Conservation (phyloP, 2,888 invertebrate species). For the Silvanus unidentatus region DNA sequence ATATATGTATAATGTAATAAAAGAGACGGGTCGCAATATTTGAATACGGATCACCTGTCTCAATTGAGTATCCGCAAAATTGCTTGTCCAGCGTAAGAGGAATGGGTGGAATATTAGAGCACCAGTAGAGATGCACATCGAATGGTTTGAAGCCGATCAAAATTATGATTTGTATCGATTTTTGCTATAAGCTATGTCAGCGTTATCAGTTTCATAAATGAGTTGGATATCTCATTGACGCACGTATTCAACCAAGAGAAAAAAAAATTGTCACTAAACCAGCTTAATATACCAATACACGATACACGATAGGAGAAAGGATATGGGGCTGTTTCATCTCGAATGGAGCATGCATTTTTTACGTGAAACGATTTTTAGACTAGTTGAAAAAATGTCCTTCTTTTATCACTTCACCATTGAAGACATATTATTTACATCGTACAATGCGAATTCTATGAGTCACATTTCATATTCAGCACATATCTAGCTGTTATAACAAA, state of each 20-base stretch:
- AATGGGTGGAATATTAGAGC: conserved; percentile 11
- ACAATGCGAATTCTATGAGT: too few species aligned
- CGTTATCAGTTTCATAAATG: conserved; percentile 24
- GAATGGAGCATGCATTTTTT: too few species aligned
- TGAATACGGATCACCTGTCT: conserved; percentile 15
- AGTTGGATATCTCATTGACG: conserved; percentile 21
- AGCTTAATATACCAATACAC: too few species aligned
- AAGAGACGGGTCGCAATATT: not conserved
- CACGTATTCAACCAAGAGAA: conserved; percentile 20
- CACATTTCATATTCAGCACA: too few species aligned
- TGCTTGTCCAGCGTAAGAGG: conserved; percentile 8
- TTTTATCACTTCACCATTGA: too few species aligned
- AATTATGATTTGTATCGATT: conserved; percentile 22
- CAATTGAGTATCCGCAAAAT: conserved; percentile 9
- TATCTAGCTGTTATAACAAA: too few species aligned
- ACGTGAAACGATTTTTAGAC: too few species aligned
- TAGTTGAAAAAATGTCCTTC: too few species aligned
- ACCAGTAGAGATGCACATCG: conserved; percentile 8
- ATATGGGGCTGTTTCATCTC: too few species aligned
- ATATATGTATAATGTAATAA: not conserved
- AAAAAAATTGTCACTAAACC: too few species aligned
- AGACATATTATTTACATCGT: too few species aligned
- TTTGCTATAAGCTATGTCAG: conserved; percentile 18
- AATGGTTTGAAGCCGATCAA: conserved; percentile 13
- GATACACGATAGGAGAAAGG: too few species aligned